phyloP scores from a whole-genome alignment of 2,888 invertebrate species.

The Arge pagana region DNA sequence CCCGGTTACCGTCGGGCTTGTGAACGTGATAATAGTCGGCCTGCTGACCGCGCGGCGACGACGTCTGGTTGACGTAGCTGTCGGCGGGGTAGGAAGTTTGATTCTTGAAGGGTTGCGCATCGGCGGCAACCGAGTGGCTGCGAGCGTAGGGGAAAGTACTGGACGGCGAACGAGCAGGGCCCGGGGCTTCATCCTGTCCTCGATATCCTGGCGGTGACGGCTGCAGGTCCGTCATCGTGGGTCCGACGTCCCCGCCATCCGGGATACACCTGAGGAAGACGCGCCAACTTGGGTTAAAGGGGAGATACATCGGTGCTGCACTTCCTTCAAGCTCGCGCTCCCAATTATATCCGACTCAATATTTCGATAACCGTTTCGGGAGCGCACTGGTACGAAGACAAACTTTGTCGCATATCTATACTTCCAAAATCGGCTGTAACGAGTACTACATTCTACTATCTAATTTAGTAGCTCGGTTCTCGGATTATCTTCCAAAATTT shows the following conservation, averaged over 20 bases:
- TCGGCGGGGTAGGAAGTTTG: conserved; percentile 44
- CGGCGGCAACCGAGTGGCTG: conserved; percentile 41
- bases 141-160: conserved; percentile 50
- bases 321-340: too few species aligned
- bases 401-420: too few species aligned
- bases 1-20: conserved; percentile 2
- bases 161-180: conserved; percentile 44
- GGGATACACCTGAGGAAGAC: conserved; percentile 50
- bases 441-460: too few species aligned
- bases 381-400: too few species aligned
- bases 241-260: conserved; percentile 56
- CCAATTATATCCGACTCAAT: too few species aligned
- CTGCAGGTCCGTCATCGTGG: conserved; percentile 58
- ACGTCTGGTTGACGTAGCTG: conserved; percentile 45
- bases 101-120: conserved; percentile 48
- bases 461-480: conserved; percentile 42
- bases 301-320: too few species aligned
- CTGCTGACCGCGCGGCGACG: conserved; percentile 37
- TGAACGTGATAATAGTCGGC: conserved; percentile 31
- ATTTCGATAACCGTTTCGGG: too few species aligned
- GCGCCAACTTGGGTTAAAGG: background rate
- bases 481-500: conserved; percentile 18
- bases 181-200: conserved; percentile 55
- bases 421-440: too few species aligned
- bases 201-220: conserved; percentile 57